Conservation (phyloP, 2,797 vertebrate species). For the Steatocranus sp. region DNA sequence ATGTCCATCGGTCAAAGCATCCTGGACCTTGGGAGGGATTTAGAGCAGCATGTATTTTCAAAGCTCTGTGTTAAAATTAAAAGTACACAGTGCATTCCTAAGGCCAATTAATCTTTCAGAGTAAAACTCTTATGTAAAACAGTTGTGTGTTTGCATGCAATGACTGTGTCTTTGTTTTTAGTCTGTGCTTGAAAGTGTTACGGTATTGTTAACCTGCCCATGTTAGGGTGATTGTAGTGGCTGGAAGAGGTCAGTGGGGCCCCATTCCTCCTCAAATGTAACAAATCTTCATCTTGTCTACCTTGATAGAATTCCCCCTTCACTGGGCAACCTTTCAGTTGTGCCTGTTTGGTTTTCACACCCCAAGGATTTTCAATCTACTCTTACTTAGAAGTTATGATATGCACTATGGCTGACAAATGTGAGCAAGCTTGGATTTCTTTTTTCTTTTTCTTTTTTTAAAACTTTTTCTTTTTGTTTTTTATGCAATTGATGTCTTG, state of each 20-base stretch:
- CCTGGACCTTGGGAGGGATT: constrained; percentile 30
- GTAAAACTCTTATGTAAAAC: background rate
- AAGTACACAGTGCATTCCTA: background rate
- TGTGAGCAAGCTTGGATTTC: constrained; percentile 43
- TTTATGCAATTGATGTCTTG: constrained; percentile 44
- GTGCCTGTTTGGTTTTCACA: constrained; percentile 76
- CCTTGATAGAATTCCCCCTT: constrained; percentile 76
- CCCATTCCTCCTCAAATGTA: constrained; percentile 52
- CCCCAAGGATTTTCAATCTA: constrained; percentile 78
- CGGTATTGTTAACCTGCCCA: constrained; percentile 8
- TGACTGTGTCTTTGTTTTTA: background rate
- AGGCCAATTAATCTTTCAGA: background rate
- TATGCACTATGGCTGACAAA: constrained; percentile 67
- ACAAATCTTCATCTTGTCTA: constrained; percentile 74
- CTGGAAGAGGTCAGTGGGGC: constrained; percentile 49
- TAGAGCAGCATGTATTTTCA: constrained; percentile 1
- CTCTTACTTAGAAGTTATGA: constrained; percentile 73
- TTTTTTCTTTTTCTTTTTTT: background rate
- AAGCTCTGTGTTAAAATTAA: constrained; percentile 21
- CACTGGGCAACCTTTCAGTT: constrained; percentile 70
- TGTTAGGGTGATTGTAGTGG: constrained; percentile 42
- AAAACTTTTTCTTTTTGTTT: constrained; percentile 3
- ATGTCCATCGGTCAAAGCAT: constrained; percentile 39
- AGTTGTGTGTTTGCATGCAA: background rate
- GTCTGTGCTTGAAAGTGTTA: background rate